Percentiles rank a stretch among this genome's conserved stretches.
phyloP scores from a whole-genome alignment of 2,797 vertebrate genomes.

The Paratrypauchen microcephalus region DNA sequence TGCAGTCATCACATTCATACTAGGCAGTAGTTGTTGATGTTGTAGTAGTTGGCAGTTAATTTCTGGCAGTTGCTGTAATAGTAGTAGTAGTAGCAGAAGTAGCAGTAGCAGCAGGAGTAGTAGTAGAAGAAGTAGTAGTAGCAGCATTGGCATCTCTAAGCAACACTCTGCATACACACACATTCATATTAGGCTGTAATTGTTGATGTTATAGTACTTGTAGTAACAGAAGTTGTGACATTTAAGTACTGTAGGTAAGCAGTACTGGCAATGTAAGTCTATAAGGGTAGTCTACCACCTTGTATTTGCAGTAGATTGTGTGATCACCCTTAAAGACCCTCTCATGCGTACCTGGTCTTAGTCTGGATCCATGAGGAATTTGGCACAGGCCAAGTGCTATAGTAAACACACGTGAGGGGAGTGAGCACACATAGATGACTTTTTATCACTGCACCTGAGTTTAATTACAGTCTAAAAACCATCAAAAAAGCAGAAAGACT shows the following conservation, averaged over 20 bases:
- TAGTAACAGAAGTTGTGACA: neutral
- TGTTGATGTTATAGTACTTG: no score
- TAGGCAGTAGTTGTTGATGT: neutral
- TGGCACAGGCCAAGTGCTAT: constrained; percentile 50
- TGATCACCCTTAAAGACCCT: constrained; percentile 23
- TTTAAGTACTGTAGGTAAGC: neutral
- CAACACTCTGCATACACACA: no score
- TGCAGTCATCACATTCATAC: no score
- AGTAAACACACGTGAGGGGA: constrained; percentile 44
- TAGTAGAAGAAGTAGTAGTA: no score
- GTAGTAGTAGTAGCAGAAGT: no score
- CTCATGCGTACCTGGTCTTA: constrained; percentile 43
- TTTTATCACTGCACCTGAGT: constrained; percentile 46
- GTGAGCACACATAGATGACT: constrained; percentile 32
- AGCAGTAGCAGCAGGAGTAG: no score
- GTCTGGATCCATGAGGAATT: constrained; percentile 49
- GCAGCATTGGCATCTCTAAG: no score
- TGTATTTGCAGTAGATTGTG: constrained; percentile 23
- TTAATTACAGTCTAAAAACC: constrained; percentile 42
- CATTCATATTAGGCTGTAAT: no score
- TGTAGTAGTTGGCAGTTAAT: neutral
- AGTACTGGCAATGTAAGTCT: neutral
- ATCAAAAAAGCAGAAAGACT: constrained; percentile 30
- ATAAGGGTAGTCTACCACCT: neutral
- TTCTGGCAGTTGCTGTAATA: neutral